These are phyloP conservation scores for Ammodytes marinus DNA, from an alignment of 2,113 vertebrate species.

Conservation along the genomic window DNA sequence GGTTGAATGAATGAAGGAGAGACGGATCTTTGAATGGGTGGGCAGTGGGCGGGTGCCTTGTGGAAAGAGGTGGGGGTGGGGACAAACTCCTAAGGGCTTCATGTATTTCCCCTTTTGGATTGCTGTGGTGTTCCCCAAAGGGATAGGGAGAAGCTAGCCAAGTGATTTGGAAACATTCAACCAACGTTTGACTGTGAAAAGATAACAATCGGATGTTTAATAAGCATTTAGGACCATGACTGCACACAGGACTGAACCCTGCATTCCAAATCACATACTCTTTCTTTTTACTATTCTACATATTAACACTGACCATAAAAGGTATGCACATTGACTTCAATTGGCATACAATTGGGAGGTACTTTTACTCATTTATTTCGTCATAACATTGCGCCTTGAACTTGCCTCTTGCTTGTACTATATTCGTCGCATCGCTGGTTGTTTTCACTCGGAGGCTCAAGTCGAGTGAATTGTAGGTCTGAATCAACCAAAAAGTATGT, in stretches of 20 bases:
- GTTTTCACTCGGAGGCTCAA: no score
- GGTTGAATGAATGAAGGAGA: constrained; percentile 32
- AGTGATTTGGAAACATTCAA: background rate
- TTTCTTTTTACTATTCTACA: no score
- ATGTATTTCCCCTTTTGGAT: background rate
- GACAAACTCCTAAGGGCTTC: background rate
- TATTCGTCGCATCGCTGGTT: no score
- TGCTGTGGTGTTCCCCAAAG: background rate
- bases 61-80: constrained; percentile 1
- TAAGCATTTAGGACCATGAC: background rate
- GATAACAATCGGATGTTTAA: background rate
- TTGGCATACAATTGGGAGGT: no score
- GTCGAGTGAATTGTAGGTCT: no score
- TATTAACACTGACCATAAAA: no score
- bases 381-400: no score
- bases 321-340: no score
- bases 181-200: background rate
- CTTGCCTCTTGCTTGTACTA: no score
- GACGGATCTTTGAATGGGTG: constrained; percentile 41
- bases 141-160: background rate
- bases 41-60: constrained; percentile 20
- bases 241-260: background rate
- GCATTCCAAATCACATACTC: no score
- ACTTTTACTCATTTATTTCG: no score
- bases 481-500: no score